Conservation (phyloP, 37 sponge, comb jelly and placozoan species). For the Axinella damicornis region DNA sequence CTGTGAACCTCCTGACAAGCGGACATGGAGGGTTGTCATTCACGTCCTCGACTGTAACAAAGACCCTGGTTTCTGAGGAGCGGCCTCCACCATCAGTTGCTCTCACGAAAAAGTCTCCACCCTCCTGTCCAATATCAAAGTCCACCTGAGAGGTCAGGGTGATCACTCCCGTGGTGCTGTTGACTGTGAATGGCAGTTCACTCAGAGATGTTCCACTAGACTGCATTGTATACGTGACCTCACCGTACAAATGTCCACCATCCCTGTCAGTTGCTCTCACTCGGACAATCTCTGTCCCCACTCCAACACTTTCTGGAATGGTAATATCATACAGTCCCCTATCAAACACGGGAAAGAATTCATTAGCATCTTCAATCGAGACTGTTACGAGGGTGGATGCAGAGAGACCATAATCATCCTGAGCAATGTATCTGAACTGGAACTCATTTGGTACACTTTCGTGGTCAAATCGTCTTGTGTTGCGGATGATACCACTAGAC, state of each 20-base stretch:
- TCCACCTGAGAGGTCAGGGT: constrained; percentile 17
- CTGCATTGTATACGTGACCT: constrained; percentile 12
- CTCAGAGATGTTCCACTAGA: background rate
- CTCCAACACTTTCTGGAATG: constrained; percentile 27
- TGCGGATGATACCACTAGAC: constrained; percentile 19
- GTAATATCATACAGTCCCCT: background rate
- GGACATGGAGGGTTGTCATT: constrained; percentile 79
- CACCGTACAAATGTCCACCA: constrained; percentile 37
- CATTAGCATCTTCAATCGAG: constrained; percentile 55
- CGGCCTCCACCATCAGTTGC: constrained; percentile 55
- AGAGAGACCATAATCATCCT: constrained; percentile 29
- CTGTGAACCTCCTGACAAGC: background rate
- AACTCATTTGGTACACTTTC: constrained; percentile 34
- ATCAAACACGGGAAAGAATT: constrained; percentile 51
- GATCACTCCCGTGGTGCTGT: constrained; percentile 36
- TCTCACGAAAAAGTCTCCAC: constrained; percentile 36
- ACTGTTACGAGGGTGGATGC: constrained; percentile 44
- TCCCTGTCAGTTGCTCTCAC: constrained; percentile 64
- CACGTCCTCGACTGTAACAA: constrained; percentile 54
- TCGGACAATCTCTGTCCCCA: constrained; percentile 24
- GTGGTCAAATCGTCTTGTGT: constrained; percentile 33
- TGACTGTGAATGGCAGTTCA: constrained; percentile 33
- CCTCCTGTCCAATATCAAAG: constrained; percentile 46
- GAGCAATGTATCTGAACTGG: constrained; percentile 24
- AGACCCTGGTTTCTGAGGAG: constrained; percentile 5